Evolutionary conservation across 2,797 vertebrate genomes (phyloP).

Genomic region (Nannoperca australis): DNA sequence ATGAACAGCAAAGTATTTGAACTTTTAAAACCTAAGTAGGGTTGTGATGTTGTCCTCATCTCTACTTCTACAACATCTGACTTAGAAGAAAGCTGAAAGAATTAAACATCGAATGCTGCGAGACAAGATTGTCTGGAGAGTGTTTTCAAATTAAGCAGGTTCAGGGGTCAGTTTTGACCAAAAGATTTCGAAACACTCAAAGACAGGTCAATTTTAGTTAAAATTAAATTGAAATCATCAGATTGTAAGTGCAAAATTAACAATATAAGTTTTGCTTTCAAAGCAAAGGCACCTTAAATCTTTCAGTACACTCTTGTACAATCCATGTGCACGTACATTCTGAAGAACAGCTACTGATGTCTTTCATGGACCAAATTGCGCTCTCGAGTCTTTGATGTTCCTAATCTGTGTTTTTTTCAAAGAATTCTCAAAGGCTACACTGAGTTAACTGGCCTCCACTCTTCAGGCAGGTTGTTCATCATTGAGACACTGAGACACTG

Average conservation of each 20-base stretch:
- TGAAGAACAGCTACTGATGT: not conserved
- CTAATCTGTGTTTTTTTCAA: conserved; percentile 18
- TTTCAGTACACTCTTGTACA: not conserved
- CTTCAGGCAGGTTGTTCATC: conserved; percentile 8
- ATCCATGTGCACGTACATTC: not conserved
- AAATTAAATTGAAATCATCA: not conserved
- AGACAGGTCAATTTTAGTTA: not conserved
- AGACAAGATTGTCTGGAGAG: too few species aligned
- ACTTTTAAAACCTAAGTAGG: not conserved
- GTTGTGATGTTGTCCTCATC: not conserved
- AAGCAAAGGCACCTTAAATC: not conserved
- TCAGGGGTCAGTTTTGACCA: not conserved
- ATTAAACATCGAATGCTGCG: too few species aligned
- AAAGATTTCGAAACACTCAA: too few species aligned
- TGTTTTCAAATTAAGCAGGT: too few species aligned
- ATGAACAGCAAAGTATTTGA: not conserved
- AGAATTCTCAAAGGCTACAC: not conserved
- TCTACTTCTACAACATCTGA: not conserved
- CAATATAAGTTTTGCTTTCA: not conserved
- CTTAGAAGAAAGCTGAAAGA: too few species aligned
- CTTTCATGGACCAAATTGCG: not conserved
- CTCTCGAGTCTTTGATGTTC: not conserved
- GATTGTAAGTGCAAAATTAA: not conserved
- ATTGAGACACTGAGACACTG: not conserved
- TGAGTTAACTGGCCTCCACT: not conserved